Evolutionary conservation across 2,797 vertebrate genomes (phyloP), one percentile per base, ranked within the genome.

Genomic region (Triplophysa yarkandensis): DNA sequence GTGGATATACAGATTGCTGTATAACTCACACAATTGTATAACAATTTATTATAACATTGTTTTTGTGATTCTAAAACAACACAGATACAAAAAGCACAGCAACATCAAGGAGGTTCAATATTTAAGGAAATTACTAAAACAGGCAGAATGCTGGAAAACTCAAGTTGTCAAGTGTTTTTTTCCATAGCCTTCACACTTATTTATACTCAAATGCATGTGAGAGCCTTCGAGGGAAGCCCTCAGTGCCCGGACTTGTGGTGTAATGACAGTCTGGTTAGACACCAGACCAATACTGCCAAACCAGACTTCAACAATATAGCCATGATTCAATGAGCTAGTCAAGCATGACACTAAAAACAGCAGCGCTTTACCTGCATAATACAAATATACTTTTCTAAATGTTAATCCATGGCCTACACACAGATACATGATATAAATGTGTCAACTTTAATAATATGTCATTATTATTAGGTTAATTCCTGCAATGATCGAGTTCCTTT

Each of bases 161-260:
- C 80, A 64, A 6, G 8, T 65, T 71, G 63, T 71, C 52, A 74
- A 50, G n/a, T 70, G 68, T 77, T 74, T 71, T 69, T 44, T 67
- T 65, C 71, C 63, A 77, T 81, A 46, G 34, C 62, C 81, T 89
- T 91, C 64, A 82, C 69, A 86, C 74, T 68, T 81, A 83, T 89
- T 85, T 83, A 87, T 85, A 89, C 82, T 88, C 84, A 89, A 90
- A 83, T 86, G 83, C 89, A 88, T 88, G 81, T 9, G 43, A 46
- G 66, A 66, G 36, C 14, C 28, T 74, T 74, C 28, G 16, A 66
- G 76, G 75, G 43, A 75, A 76, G 62, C 77, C 80, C 75, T 81
- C 19, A 65, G 21, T 69, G 69, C 41, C 32, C 44, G 58, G 25
- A 71, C 11, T 21, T 62, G 11, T 72, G 46, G 44, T 80, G 52